Conservation (phyloP, 2,113 vertebrate species). For the Muntiacus muntjak region DNA sequence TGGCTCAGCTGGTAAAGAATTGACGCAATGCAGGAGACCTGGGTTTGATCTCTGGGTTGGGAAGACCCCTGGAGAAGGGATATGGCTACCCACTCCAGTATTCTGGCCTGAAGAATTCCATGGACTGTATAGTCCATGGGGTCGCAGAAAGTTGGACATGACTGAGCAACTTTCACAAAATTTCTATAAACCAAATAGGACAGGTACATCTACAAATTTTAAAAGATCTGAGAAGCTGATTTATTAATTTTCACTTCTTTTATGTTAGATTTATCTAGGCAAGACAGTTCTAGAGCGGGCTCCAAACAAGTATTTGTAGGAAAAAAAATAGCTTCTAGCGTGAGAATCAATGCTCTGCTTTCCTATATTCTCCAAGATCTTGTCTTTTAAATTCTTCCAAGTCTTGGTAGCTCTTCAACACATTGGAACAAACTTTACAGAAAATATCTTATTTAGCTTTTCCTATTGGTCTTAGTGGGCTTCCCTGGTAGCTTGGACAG, state of each 20-base stretch:
- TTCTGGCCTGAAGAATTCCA: background rate
- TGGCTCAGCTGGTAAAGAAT: background rate
- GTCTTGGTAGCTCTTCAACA: background rate
- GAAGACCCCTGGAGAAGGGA: background rate
- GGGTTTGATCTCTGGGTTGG: background rate
- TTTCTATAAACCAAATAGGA: background rate
- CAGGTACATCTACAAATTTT: background rate
- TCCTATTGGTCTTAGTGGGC: background rate
- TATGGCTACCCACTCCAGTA: background rate
- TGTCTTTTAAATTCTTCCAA: background rate
- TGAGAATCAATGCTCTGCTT: background rate
- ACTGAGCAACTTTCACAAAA: background rate
- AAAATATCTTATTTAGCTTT: constrained; percentile 17
- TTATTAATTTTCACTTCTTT: background rate
- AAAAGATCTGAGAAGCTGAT: background rate
- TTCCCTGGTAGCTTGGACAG: no score
- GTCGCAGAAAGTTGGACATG: fast-evolving
- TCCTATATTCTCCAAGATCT: background rate
- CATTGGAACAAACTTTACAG: background rate
- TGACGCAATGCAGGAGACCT: background rate
- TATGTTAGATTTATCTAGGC: background rate
- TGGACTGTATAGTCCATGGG: background rate
- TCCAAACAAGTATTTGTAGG: background rate
- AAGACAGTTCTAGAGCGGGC: background rate
- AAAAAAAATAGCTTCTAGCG: background rate